phyloP scores from a whole-genome alignment of 2,888 invertebrate species.

The Ptilodon capucinus region DNA sequence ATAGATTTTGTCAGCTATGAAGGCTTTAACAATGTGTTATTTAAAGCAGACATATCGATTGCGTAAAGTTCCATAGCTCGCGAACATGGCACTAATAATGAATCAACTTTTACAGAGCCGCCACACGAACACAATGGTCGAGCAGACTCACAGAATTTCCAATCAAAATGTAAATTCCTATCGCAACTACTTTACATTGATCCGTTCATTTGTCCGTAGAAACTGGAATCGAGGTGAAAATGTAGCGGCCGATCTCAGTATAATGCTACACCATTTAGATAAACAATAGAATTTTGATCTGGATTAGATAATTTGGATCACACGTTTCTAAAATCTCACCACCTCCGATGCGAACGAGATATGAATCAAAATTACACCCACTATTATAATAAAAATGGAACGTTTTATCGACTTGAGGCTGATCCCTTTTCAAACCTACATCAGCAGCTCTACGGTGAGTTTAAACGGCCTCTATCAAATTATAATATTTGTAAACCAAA shows the following conservation, averaged over 20 bases:
- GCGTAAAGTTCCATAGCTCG: slow-evolving; percentile 13
- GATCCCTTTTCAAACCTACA: no score
- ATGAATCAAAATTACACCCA: neutral
- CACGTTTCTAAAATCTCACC: neutral
- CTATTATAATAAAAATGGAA: no score
- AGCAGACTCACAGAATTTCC: slow-evolving; percentile 54
- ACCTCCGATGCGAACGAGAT: neutral
- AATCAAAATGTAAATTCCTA: slow-evolving; percentile 73
- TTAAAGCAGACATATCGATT: slow-evolving; percentile 25
- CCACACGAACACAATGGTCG: slow-evolving; percentile 39
- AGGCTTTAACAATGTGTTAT: no score
- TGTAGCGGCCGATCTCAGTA: slow-evolving; percentile 18
- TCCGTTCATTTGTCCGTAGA: slow-evolving; percentile 27
- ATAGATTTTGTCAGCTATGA: no score
- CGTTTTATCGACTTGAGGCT: no score
- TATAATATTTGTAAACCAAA: no score
- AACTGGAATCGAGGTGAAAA: slow-evolving; percentile 25
- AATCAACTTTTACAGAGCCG: slow-evolving; percentile 47
- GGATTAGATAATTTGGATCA: neutral
- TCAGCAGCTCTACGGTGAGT: no score
- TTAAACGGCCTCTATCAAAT: no score
- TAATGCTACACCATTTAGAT: no score
- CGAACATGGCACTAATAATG: slow-evolving; percentile 42
- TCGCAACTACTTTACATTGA: slow-evolving; percentile 51
- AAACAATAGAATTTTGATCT: no score